Base-by-base conservation (phyloP, 2,797 vertebrate genomes). In the Enteromius paludinosus region DNA sequence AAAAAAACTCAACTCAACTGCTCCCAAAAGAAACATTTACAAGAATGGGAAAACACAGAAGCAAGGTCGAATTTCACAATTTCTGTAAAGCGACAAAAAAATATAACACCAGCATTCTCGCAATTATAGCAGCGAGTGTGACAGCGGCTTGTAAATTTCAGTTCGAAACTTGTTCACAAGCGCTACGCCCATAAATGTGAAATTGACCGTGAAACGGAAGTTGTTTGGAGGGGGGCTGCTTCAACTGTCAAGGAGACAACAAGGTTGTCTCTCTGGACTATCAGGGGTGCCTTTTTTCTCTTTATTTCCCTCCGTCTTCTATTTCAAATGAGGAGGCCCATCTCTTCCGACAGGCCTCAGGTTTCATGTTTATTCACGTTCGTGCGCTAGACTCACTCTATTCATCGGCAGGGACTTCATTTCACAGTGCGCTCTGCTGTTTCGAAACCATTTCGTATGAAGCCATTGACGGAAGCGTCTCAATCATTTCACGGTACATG, bases 31-130 rank as follows among this genome's bases (percentile, higher is more conserved):
- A 64, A 66, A 56, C 61, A 52, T 64, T 81, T 64, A 73, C 71
- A 75, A 54, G 71, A 75, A n/a, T 52, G 33, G 80, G 54, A 72
- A 70, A 66, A 47, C 69, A 25, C 17, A 86, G 87, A 88, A 89
- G 87, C 91, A 95, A 95, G 93, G 93, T 95, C 92, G 92, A 91
- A 93, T 93, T 95, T 94, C 92, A 94, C 93, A 90, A 92, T 94
- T 93, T 93, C 93, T 90, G 91, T 94, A 88, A 93, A 93, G 66
- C 17, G 71, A 70, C 70, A 86, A 75, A 47, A 38, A 86, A 89
- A 90, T 89, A 91, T 90, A 90, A 91, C 84, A 72, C 81, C 80
- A 87, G 89, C 86, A 87, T 90, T 92, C 87, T 88, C 80, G 89
- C 90, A 91, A 92, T 91, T 91, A 91, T 78, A 80, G 89, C 86